Base-by-base conservation (phyloP, 2,888 invertebrate species). In the Orchesellides sinensis region DNA sequence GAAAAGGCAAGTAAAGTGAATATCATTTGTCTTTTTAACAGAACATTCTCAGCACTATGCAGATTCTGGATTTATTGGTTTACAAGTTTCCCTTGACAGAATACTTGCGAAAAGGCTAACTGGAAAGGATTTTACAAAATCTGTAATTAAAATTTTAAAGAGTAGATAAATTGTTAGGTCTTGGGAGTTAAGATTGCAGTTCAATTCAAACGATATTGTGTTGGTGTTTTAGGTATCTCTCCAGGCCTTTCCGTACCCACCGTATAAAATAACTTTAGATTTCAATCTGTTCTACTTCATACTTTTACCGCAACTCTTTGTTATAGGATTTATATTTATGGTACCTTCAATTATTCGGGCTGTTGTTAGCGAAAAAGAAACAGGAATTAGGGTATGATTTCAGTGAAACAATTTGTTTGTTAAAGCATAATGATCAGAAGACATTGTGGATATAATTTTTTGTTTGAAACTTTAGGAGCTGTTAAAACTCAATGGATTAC, bases 231-330 rank as follows among this genome's bases (percentile, higher is more conserved):
- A 86, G 4, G 85, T 93, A 27, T 88, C 89, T 0, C 63, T 92
- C 0, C 92, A 92, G 90, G 92, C 92, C 89, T 92, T 93, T 86
- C 93, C 93, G 0, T 92, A 91, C 89, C 92, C 92, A n/a, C 91
- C 91, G 0, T 89, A 90, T 83, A 59, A 61, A 1, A 49, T 72
- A 0, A 83, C 49, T 29, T 86, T 88, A 5, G 83, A 88, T 27
- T 90, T 91, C 85, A 88, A 89, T 69, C 78, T 89, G 27, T 65
- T 88, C 21, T 87, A 88, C 45, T 84, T 80, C 12, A 52, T 87
- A 14, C 88, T 90, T 45, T 86, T 91, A 73, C 91, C 91, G 0
- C 83, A 90, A 32, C 87, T 91, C 4, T 90, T 91, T 2, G 85
- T 91, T 10, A 89, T 91, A 84, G 90, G 90, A 85, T 92, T 91